Evolutionary conservation across 92 coral and sea anemone genomes (phyloP), one percentile per base, ranked within the genome.

Genomic region (Virgularia gustaviana): DNA sequence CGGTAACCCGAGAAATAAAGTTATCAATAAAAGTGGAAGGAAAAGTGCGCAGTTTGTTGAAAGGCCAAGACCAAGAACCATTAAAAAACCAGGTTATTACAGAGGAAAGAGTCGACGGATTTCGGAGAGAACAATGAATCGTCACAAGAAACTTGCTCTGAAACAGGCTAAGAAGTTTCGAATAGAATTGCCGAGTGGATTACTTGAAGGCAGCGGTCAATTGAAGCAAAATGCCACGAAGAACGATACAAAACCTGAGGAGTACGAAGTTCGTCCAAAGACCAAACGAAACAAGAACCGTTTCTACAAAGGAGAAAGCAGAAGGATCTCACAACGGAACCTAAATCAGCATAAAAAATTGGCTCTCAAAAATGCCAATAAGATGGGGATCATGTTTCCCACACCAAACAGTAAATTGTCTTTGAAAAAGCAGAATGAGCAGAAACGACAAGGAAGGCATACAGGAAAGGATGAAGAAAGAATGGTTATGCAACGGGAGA

Each of bases 31-130:
- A 30, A 27, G 77, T 9, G 89, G 84, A 10, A 85, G 65, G 70
- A 94, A 85, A 41, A 85, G 96, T 2, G 95, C 90, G 57, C 99
- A 94, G 72, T 94, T 90, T 65, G 87, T 94, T 29, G 95, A 82
- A 60, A 65, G 99, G 32, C 90, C 99, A 23, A 64, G 77, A 83
- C 73, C 82, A 25, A 24, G 37, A 31, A 23, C 20, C 27, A 15
- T 68, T 22, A 23, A 20, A 42, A 47, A 22, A 32, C n/a, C n/a
- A n/a, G 8, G 73, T 0, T 23, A 33, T 19, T 22, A 39, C 57
- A 60, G 66, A 36, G 38, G 66, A 60, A 36, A 31, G 43, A 13
- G 51, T 4, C n/a, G n/a, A 43, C 16, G 47, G 9, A 16, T 41
- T 16, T 41, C 9, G 9, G 47, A 9, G 47, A n/a, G n/a, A n/a